Base-by-base conservation (phyloP, 2,888 invertebrate species). In the Andrena bicolor region DNA sequence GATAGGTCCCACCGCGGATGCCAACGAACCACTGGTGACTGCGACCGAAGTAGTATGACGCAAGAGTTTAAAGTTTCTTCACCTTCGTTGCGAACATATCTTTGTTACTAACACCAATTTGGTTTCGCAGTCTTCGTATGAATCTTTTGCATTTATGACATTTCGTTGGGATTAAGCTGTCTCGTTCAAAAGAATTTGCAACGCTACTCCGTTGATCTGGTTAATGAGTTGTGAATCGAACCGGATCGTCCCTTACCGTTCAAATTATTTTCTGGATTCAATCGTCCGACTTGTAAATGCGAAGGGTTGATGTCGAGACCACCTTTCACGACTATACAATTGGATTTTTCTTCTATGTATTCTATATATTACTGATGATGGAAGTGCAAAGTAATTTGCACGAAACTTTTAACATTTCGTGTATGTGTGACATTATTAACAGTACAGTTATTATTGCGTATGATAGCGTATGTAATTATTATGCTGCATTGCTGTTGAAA, bases 1-100 rank as follows among this genome's bases (percentile, higher is more conserved):
- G 90, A 89, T 93, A 93, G 92, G 93, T 87, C 90, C 92, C 83
- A 87, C 92, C 74, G 87, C 92, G 81, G 93, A 94, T 61, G 92
- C 90, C 76, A 91, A 91, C 80, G 90, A 93, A 84, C 94, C 93
- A 66, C 87, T 93, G 84, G 91, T 94, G 91, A 90, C 91, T 82
- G 86, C 90, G 35, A 79, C 88, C 66, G 88, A 91, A 89, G 74
- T 88, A 80, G 89, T 91, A 82, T 91, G 82, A 90, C 73, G 32
- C 78, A 76, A 23, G 74, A 78, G 58, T 20, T 58, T 71, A 69
- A 49, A 68, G 53, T 68, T 60, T n/a, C 58, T 53, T 68, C 41
- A 20, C 64, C 16, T 65, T 53, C 23, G 30, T 66, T 58, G 32
- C 65, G 51, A 13, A 61, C 82, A 76, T 80, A 71, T 66, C 35